Percentiles rank a stretch among this genome's conserved stretches.
These are phyloP conservation scores for Agrotis puta DNA, from an alignment of 2,888 invertebrate species.

Conservation along the genomic window DNA sequence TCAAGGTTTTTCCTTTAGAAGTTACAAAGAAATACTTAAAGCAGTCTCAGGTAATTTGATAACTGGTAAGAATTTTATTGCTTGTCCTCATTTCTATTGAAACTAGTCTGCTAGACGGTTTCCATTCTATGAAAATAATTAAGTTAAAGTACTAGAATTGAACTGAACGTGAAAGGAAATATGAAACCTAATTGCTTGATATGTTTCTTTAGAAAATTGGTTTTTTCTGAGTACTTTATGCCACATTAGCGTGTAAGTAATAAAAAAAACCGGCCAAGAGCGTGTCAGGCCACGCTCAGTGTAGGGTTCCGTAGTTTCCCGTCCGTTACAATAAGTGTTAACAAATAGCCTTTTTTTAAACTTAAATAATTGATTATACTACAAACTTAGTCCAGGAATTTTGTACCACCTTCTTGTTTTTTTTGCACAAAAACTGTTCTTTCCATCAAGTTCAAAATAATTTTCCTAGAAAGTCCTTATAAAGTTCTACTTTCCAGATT, in stretches of 20 bases:
- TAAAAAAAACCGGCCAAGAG: too few species aligned
- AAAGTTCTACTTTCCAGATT: too few species aligned
- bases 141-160: conserved; percentile 8
- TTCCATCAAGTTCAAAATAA: too few species aligned
- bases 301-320: too few species aligned
- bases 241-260: neutral
- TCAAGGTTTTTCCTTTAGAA: neutral
- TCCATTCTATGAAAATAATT: conserved; percentile 37
- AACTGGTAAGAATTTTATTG: conserved; percentile 7
- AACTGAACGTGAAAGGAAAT: conserved; percentile 18
- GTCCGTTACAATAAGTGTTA: too few species aligned
- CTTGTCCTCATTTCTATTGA: conserved; percentile 26
- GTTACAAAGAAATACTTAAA: conserved; percentile 33
- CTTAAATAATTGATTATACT: too few species aligned
- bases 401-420: too few species aligned
- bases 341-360: too few species aligned
- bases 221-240: neutral
- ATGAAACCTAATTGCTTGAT: conserved; percentile 14
- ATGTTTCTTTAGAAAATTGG: conserved; percentile 23
- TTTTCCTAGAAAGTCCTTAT: too few species aligned
- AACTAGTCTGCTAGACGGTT: neutral
- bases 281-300: too few species aligned
- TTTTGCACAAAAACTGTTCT: too few species aligned
- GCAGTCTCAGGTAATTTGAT: conserved; percentile 13
- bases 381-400: too few species aligned